A percentile compares a stretch with the other conserved stretches of the same genome.
These are phyloP conservation scores for Clostera curtula DNA, from an alignment of 2,888 invertebrate genomes.

Conservation along the genomic window DNA sequence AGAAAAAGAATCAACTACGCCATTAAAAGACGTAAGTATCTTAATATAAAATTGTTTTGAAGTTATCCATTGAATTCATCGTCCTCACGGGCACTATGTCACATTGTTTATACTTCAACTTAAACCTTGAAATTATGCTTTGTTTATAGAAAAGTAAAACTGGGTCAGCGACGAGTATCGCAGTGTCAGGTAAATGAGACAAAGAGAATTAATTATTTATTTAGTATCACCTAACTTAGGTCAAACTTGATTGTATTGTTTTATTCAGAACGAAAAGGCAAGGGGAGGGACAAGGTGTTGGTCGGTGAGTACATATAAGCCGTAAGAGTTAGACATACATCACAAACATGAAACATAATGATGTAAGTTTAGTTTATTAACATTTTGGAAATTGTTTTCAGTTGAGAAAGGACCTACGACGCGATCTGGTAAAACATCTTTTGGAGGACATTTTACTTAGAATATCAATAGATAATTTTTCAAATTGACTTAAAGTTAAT, in stretches of 20 bases:
- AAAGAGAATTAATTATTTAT: conserved; percentile 4
- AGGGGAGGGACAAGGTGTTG: conserved; percentile 34
- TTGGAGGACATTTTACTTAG: neutral
- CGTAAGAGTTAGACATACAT: neutral
- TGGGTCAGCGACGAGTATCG: conserved; percentile 8
- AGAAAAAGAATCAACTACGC: neutral
- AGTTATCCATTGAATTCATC: no score
- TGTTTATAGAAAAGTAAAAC: no score
- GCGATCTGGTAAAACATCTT: conserved; percentile 20
- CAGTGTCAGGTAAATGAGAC: conserved; percentile 13
- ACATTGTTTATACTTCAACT: no score
- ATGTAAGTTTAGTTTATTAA: neutral
- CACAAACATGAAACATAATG: no score
- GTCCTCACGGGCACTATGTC: no score
- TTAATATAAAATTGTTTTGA: no score
- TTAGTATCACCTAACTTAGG: no score
- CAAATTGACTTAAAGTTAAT: no score
- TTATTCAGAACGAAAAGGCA: conserved; percentile 24
- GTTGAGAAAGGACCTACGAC: conserved; percentile 36
- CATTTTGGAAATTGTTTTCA: conserved; percentile 23
- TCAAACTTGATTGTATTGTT: conserved; percentile 8
- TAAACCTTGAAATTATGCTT: no score
- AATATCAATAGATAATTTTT: no score
- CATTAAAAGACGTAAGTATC: conserved; percentile 3
- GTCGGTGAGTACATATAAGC: conserved; percentile 29